phyloP scores from a whole-genome alignment of 2,797 vertebrate species.

The Xenops minutus region DNA sequence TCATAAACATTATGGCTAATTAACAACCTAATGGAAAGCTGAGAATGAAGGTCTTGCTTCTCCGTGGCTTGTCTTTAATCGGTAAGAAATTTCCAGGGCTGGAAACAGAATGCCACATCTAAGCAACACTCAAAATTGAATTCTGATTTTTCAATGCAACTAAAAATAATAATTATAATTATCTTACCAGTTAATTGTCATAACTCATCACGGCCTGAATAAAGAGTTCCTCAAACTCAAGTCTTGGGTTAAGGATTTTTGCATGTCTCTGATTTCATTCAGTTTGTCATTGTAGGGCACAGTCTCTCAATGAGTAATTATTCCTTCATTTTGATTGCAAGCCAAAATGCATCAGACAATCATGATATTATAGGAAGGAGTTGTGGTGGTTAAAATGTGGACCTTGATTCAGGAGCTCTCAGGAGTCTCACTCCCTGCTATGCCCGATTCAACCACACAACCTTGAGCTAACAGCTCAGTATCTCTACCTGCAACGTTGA shows the following conservation, averaged over 20 bases:
- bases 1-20: conserved; percentile 45
- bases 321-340: not conserved
- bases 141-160: not conserved
- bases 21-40: conserved; percentile 10
- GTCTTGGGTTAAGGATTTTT: not conserved
- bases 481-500: not conserved
- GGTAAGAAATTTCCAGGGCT: conserved; percentile 21
- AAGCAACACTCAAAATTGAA: conserved; percentile 3
- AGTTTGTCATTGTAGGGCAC: not conserved
- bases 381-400: not conserved
- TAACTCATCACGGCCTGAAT: not conserved
- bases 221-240: not conserved
- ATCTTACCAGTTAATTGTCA: not conserved
- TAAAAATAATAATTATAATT: conserved; percentile 19
- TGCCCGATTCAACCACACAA: not conserved
- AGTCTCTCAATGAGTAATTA: not conserved
- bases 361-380: not conserved
- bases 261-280: not conserved
- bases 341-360: not conserved
- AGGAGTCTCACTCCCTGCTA: not conserved
- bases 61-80: not conserved
- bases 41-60: conserved; percentile 45
- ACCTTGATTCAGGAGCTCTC: not conserved
- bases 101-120: not conserved
- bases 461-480: not conserved